Evolutionary conservation across 2,797 vertebrate genomes (phyloP).

Genomic region (Spheniscus humboldti): DNA sequence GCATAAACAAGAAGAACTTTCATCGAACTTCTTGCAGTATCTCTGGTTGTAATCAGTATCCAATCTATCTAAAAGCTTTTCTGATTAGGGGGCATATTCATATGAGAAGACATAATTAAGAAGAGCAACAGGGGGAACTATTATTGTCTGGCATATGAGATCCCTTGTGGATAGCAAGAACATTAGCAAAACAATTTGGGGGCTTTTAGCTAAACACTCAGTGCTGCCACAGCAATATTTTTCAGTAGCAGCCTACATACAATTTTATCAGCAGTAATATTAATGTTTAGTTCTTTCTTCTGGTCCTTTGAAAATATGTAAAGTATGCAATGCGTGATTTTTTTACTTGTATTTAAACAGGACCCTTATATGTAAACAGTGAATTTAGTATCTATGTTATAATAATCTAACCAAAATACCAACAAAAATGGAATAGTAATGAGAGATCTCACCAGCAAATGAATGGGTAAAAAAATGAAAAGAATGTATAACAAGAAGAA

Average conservation of each 20-base stretch:
- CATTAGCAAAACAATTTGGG: conserved; percentile 39
- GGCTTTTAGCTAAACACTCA: conserved; percentile 11
- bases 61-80: conserved; percentile 38
- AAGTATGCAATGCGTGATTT: background rate
- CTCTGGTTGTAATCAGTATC: background rate
- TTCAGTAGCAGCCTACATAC: background rate
- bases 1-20: background rate
- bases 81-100: conserved; percentile 34
- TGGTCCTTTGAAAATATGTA: background rate
- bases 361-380: background rate
- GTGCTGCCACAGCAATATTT: background rate
- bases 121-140: background rate
- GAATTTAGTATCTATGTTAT: background rate
- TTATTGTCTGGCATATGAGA: background rate
- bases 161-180: conserved; percentile 1
- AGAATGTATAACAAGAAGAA: background rate
- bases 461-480: background rate
- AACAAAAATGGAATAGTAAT: background rate
- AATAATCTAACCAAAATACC: background rate
- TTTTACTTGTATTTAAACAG: background rate
- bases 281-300: background rate
- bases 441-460: background rate
- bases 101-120: conserved; percentile 19
- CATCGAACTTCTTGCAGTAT: background rate
- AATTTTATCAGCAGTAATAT: background rate